Evolutionary conservation across 2,797 vertebrate genomes (phyloP), one percentile per base, ranked within the genome.

Genomic region (Brachyrhaphis roseni): DNA sequence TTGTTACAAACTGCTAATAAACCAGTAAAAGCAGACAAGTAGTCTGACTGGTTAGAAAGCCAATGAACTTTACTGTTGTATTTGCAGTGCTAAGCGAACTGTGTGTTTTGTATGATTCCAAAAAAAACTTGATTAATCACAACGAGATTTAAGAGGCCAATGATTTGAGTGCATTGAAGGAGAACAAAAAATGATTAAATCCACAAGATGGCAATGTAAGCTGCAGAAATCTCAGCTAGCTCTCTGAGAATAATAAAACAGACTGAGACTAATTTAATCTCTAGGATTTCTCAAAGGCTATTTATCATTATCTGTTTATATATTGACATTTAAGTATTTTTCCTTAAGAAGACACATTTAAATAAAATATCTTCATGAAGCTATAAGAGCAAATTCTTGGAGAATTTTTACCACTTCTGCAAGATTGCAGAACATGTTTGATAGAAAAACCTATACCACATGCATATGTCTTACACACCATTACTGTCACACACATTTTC

Each of bases 191-290:
- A 57, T 3, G 2, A 4, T 79, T 43, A 78, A 74, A 78, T 78
- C 87, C 87, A 90, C 85, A 77, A 91, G 89, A 90, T 85, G 86
- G 81, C 87, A 84, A 79, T 82, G 36, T 71, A 57, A 72, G 74
- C 81, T 75, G 55, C 43, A 75, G 6, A 36, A 87, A 47, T 47
- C 18, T 5, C n/a, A 31, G 8, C 45, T 6, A 20, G 64, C 46
- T 78, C 13, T 66, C 28, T 36, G 15, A 79, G 41, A n/a, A 64
- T 64, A 16, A 55, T 73, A 68, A 59, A 70, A 31, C 20, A 72
- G 26, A 18, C 1, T 49, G 5, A 59, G 41, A 10, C 41, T 10
- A 10, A 34, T 57, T 76, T 68, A 6, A 20, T 53, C 46, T 41
- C 10, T 55, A 10, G 8, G 2, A 76, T n/a, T 11, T 34, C 4